Conservation (phyloP, 2,797 vertebrate genomes). For the Sternotherus odoratus region DNA sequence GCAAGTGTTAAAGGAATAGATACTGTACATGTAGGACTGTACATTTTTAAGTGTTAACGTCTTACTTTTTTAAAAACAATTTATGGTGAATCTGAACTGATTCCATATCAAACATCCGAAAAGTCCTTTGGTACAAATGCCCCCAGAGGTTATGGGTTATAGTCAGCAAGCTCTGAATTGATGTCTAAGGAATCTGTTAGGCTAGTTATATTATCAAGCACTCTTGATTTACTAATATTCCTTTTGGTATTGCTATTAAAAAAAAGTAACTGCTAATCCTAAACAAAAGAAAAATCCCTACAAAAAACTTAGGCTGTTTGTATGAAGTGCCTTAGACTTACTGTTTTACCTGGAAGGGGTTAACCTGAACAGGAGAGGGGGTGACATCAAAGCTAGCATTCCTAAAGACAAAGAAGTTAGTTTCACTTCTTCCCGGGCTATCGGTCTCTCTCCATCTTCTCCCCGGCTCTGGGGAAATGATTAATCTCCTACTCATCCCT, state of each 20-base stretch:
- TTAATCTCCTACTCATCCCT: too few relatives aligned
- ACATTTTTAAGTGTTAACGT: background rate
- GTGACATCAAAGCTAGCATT: too few relatives aligned
- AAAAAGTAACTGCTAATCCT: background rate
- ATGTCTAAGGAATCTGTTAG: background rate
- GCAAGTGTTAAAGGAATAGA: background rate
- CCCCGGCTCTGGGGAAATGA: too few relatives aligned
- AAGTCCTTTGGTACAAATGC: background rate
- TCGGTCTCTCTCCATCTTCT: too few relatives aligned
- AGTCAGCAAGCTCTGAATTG: background rate
- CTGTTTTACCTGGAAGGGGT: too few relatives aligned
- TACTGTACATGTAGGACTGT: fast-evolving
- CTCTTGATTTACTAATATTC: background rate
- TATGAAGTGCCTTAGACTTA: too few relatives aligned
- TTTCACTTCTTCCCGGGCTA: too few relatives aligned
- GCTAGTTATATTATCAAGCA: background rate
- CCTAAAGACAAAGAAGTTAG: too few relatives aligned
- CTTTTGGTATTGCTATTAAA: background rate
- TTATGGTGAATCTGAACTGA: background rate
- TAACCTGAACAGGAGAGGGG: too few relatives aligned
- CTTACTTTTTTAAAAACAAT: background rate
- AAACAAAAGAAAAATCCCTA: background rate
- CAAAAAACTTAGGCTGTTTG: background rate
- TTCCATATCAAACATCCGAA: background rate
- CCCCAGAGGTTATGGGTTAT: background rate